Base-by-base conservation (phyloP, 2,113 vertebrate species). In the Chelonoidis abingdonii region DNA sequence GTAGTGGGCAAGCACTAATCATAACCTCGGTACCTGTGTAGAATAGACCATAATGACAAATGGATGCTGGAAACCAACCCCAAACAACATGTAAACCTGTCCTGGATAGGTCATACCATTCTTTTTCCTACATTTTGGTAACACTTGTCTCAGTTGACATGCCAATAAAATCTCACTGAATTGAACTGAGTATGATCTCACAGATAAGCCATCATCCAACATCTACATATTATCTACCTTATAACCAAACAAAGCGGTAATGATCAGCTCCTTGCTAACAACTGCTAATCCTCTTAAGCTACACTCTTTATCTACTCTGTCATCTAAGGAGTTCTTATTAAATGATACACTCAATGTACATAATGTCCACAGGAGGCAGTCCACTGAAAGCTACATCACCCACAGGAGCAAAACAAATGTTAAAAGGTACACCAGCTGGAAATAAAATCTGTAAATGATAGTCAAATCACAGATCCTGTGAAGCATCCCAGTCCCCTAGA, bases 141-240 rank as follows among this genome's bases (percentile, higher is more conserved):
- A 88, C 65, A 80, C 87, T 81, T 89, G 25, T 38, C 89, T 88
- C 86, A 17, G 57, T 80, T 80, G 57, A 86, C 82, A 82, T 41
- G 14, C 72, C 79, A 94, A 90, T 59, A 56, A 85, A 86, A 38
- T 38, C 0, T 0, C 57, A 47, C 92, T 75, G 83, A 94, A 83
- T 80, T 85, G 76, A 90, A 83, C 44, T 50, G 35, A 85, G 90
- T 80, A 10, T 27, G 17, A 90, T 94, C 81, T 92, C 69, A 41
- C 81, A 80, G 52, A 25, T 52, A 62, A 59, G 35, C 21, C 54
- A 31, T 91, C 53, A 79, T 82, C 25, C 91, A 91, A 50, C n/a
- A 84, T 87, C 75, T 80, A 19, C n/a, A 29, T n/a, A 82, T 93
- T 91, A 89, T 89, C 89, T 93, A 91, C 76, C 25, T 54, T n/a